A percentile compares a stretch with the other conserved stretches of the same genome.
Conservation (phyloP, 2,113 vertebrate genomes). For the Lontra canadensis region DNA sequence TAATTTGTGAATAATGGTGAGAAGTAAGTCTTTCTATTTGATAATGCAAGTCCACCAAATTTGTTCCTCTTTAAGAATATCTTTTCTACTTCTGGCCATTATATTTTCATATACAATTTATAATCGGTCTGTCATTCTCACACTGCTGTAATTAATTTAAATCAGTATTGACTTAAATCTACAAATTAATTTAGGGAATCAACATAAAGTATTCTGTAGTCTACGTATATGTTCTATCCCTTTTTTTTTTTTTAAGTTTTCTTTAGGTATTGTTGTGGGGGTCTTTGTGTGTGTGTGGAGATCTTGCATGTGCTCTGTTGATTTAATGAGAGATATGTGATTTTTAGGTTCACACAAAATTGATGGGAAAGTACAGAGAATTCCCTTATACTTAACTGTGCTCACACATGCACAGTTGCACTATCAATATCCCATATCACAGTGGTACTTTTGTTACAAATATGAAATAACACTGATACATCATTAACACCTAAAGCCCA, state of each 20-base stretch:
- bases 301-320: not conserved
- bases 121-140: not conserved
- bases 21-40: not conserved
- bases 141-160: not conserved
- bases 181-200: not conserved
- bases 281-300: not conserved
- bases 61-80: not conserved
- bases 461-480: not conserved
- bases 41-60: not conserved
- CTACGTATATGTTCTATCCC: not conserved
- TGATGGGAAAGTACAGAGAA: not conserved
- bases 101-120: not conserved
- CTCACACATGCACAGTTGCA: no score
- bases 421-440: not conserved
- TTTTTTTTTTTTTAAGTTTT: not conserved
- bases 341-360: not conserved
- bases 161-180: not conserved
- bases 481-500: not conserved
- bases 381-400: not conserved
- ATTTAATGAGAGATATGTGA: not conserved
- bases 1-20: not conserved
- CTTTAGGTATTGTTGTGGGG: not conserved
- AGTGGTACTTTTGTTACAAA: not conserved
- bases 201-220: not conserved
- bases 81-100: not conserved